phyloP scores from a whole-genome alignment of 2,113 vertebrate genomes.

The Octodon degus region DNA sequence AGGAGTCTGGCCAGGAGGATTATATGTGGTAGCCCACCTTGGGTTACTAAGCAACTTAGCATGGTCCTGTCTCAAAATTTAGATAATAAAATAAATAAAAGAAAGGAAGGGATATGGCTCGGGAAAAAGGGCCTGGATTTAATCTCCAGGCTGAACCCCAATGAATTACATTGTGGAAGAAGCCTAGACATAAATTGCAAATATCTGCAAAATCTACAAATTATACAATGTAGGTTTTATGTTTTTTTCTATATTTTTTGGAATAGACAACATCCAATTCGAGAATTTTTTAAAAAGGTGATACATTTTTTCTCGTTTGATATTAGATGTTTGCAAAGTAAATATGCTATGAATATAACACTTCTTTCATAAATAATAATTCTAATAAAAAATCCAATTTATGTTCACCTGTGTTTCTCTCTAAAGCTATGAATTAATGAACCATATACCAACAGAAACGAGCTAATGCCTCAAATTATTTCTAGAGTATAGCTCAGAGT shows the following conservation, averaged over 20 bases:
- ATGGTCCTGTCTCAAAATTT: neutral
- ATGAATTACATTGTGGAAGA: neutral
- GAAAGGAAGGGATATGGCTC: neutral
- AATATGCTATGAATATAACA: neutral
- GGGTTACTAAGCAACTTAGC: neutral
- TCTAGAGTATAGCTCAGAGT: neutral
- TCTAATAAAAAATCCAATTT: constrained; percentile 33
- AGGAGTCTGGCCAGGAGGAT: neutral
- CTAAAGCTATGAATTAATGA: neutral
- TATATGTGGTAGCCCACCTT: neutral
- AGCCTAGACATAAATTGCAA: neutral
- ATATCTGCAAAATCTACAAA: neutral
- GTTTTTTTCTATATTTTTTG: neutral
- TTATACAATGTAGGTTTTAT: neutral
- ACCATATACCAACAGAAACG: neutral
- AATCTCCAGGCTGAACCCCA: neutral
- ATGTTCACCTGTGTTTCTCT: neutral
- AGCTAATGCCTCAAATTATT: neutral
- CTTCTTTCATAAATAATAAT: neutral
- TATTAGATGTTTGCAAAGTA: neutral
- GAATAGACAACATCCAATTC: neutral
- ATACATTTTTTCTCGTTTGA: neutral
- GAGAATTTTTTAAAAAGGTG: neutral
- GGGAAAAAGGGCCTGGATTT: neutral
- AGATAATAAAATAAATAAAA: neutral